A percentile compares a stretch with the other conserved stretches of the same genome.
These are phyloP conservation scores for Porites evermanni DNA, from an alignment of 92 coral and sea anemone species.

Conservation along the genomic window DNA sequence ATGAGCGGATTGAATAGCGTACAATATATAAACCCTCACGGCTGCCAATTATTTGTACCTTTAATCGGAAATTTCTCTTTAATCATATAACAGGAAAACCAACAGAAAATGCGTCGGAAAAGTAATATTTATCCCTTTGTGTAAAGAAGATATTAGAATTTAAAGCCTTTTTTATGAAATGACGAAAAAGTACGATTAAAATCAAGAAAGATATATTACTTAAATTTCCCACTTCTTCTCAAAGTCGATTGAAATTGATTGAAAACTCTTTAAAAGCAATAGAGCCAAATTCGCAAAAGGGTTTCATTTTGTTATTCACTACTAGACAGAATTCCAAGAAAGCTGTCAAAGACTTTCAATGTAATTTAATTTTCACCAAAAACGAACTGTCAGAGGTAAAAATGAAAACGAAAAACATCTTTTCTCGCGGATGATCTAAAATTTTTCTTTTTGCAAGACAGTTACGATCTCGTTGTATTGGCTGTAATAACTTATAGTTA, in stretches of 20 bases:
- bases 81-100: not conserved
- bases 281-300: too few species aligned
- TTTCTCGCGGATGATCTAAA: too few species aligned
- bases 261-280: not conserved
- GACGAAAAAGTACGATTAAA: not conserved
- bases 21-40: not conserved
- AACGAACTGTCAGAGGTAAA: too few species aligned
- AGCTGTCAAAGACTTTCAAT: too few species aligned
- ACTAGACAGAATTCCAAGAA: too few species aligned
- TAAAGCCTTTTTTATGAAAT: not conserved
- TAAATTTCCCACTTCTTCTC: not conserved
- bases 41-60: not conserved
- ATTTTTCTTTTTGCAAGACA: too few species aligned
- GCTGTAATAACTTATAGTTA: not conserved
- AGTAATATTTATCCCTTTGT: not conserved
- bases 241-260: not conserved
- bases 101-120: not conserved
- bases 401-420: too few species aligned
- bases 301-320: too few species aligned
- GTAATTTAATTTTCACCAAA: too few species aligned
- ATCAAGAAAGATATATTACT: not conserved
- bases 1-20: not conserved
- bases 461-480: not conserved
- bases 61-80: not conserved
- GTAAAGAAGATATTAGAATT: not conserved